A percentile compares a stretch with the other conserved stretches of the same genome.
phyloP scores from a whole-genome alignment of 2,888 invertebrate species.

The Eristalis arbustorum region DNA sequence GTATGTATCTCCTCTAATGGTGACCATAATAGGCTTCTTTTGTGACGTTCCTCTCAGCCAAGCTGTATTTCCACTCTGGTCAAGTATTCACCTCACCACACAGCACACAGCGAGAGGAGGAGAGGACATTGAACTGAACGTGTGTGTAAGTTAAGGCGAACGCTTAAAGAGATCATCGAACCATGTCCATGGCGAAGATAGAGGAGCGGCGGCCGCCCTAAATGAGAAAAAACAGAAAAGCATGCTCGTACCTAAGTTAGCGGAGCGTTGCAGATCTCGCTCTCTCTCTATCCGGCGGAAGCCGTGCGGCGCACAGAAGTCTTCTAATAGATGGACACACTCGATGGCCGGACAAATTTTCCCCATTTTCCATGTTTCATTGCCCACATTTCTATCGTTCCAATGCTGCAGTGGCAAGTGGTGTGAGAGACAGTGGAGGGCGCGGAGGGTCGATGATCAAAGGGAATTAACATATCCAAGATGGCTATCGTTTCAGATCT shows the following conservation, averaged over 20 bases:
- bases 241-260: conserved; percentile 61
- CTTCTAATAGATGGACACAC: neutral
- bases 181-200: conserved; percentile 44
- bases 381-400: neutral
- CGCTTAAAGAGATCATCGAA: conserved; percentile 68
- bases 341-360: neutral
- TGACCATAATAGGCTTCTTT: conserved; percentile 65
- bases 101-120: neutral
- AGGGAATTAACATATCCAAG: neutral
- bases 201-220: neutral
- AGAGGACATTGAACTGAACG: conserved; percentile 67
- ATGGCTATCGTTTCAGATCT: conserved; percentile 55
- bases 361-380: neutral
- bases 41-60: conserved; percentile 34
- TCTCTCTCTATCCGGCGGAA: neutral
- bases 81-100: neutral
- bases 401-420: neutral
- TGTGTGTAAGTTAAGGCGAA: conserved; percentile 63
- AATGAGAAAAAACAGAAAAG: conserved; percentile 19
- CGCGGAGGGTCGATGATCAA: neutral
- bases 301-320: neutral
- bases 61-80: conserved; percentile 12
- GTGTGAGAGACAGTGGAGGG: neutral
- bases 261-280: conserved; percentile 27
- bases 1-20: conserved; percentile 62